Conservation (phyloP, 2,113 vertebrate species). For the Propithecus coquereli region DNA sequence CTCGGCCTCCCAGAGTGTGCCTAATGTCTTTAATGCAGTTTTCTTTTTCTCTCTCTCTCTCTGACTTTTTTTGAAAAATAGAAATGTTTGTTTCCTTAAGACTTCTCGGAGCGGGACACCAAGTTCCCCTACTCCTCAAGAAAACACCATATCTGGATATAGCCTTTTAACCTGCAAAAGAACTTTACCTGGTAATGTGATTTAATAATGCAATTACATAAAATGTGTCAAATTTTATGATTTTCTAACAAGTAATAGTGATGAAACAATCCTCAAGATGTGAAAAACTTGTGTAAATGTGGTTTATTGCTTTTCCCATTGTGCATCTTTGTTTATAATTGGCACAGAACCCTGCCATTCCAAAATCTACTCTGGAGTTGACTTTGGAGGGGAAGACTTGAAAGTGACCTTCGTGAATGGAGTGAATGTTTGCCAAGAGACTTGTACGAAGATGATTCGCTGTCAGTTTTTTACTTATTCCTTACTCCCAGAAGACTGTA, state of each 20-base stretch:
- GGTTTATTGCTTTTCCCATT: neutral
- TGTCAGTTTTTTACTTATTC: constrained; percentile 87
- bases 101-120: constrained; percentile 80
- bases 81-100: constrained; percentile 84
- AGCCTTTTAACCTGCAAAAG: constrained; percentile 81
- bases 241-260: neutral
- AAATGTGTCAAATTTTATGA: neutral
- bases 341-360: constrained; percentile 74
- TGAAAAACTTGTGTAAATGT: neutral
- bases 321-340: neutral
- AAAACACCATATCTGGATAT: constrained; percentile 80
- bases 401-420: constrained; percentile 69
- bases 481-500: constrained; percentile 72
- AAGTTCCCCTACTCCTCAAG: constrained; percentile 33
- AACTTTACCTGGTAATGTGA: constrained; percentile 79
- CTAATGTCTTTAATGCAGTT: neutral
- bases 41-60: constrained; percentile 47
- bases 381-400: constrained; percentile 81
- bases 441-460: constrained; percentile 79
- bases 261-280: neutral
- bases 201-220: neutral
- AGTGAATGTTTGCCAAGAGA: constrained; percentile 77
- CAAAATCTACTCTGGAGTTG: constrained; percentile 65
- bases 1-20: too few species aligned
- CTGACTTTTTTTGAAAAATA: constrained; percentile 38